Conservation (phyloP, 2,113 vertebrate genomes). For the Cavia porcellus region DNA sequence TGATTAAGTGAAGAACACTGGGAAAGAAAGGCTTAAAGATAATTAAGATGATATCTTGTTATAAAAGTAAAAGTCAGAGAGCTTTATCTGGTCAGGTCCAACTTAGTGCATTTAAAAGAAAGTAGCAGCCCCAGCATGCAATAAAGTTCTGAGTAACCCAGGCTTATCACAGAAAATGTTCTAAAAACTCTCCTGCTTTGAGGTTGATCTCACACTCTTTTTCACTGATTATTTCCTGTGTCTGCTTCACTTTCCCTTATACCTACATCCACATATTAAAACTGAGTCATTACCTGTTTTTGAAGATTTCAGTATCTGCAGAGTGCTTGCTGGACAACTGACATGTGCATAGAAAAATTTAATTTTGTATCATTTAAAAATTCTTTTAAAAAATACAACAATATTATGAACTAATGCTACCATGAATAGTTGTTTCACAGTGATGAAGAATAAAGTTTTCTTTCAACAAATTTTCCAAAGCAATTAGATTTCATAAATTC, state of each 20-base stretch:
- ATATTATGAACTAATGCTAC: not conserved
- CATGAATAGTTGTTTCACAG: not conserved
- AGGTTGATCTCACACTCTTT: not conserved
- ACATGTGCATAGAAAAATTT: not conserved
- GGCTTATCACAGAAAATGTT: not conserved
- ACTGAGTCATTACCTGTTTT: not conserved
- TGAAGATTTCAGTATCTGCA: not conserved
- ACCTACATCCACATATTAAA: not conserved
- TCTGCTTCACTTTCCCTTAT: not conserved
- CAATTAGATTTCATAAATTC: not conserved
- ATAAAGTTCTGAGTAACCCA: not conserved
- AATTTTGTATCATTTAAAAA: slow-evolving; percentile 22
- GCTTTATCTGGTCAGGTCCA: not conserved
- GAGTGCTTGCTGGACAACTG: not conserved
- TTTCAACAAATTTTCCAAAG: not conserved
- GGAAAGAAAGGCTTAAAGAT: slow-evolving; percentile 24
- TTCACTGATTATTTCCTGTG: not conserved
- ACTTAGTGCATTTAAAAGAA: not conserved
- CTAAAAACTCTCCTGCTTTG: not conserved
- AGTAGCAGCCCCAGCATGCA: not conserved
- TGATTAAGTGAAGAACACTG: not conserved
- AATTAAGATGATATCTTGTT: not conserved
- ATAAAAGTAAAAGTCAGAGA: not conserved
- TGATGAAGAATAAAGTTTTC: not conserved
- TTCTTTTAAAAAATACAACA: not conserved